Percentiles rank a stretch among this genome's conserved stretches.
These are phyloP conservation scores for Serripes groenlandicus DNA, from an alignment of 2,888 invertebrate genomes.

Conservation along the genomic window DNA sequence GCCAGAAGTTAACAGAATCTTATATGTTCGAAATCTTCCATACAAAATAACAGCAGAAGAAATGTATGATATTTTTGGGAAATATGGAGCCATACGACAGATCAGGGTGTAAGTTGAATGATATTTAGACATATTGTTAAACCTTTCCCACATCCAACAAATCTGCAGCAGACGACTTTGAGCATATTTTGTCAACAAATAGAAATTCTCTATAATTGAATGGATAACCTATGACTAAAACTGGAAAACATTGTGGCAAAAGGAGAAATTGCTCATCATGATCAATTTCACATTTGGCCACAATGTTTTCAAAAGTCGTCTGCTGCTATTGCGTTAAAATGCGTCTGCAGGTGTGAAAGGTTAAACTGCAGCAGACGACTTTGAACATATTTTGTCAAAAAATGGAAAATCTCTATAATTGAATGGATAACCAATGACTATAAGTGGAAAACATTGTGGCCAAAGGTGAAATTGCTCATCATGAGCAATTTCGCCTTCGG, in stretches of 20 bases:
- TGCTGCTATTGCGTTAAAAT: no score
- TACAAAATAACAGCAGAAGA: conserved; percentile 99
- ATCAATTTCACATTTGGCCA: not conserved
- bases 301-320: no score
- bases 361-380: not conserved
- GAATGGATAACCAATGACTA: no score
- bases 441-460: not conserved
- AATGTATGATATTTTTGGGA: conserved; percentile 99
- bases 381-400: not conserved
- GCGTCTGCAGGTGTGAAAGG: no score
- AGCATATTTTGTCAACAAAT: no score
- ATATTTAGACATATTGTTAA: not conserved
- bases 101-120: conserved; percentile 96
- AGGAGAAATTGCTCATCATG: not conserved
- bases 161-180: no score
- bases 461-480: not conserved
- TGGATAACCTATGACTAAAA: no score
- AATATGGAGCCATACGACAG: conserved; percentile 99
- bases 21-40: conserved; percentile 98
- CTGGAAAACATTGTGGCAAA: not conserved
- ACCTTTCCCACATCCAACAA: not conserved
- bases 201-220: no score
- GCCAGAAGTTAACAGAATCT: conserved; percentile 98
- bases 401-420: not conserved
- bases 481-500: no score